These are phyloP conservation scores for Tetramorium parvispinum DNA, from an alignment of 1,140 invertebrate species.

Conservation along the genomic window DNA sequence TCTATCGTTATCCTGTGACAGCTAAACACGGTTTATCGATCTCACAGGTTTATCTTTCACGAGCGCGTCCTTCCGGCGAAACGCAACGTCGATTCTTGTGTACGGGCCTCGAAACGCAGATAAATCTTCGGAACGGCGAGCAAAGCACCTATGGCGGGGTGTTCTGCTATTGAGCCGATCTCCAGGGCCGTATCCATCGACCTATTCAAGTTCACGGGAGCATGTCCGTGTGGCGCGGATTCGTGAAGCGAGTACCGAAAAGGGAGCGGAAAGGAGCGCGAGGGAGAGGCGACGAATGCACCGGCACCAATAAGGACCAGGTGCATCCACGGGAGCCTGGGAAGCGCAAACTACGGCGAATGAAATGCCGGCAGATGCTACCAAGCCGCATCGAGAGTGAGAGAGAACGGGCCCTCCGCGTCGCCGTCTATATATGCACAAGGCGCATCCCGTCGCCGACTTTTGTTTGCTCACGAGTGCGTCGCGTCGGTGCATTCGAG, in stretches of 20 bases:
- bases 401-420: slow-evolving; percentile 36
- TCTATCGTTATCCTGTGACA: not conserved
- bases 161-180: slow-evolving; percentile 59
- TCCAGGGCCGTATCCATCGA: slow-evolving; percentile 65
- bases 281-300: slow-evolving; percentile 69
- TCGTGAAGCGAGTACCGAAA: slow-evolving; percentile 36
- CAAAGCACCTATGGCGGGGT: slow-evolving; percentile 56
- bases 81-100: not conserved
- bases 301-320: slow-evolving; percentile 70
- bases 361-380: slow-evolving; percentile 74
- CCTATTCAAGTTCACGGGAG: slow-evolving; percentile 74
- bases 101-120: slow-evolving; percentile 46
- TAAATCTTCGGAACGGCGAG: slow-evolving; percentile 67
- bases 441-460: slow-evolving; percentile 65
- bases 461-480: slow-evolving; percentile 67
- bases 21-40: slow-evolving; percentile 4
- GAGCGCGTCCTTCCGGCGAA: not conserved
- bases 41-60: slow-evolving; percentile 34
- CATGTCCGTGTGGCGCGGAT: slow-evolving; percentile 61
- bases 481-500: slow-evolving; percentile 40
- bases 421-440: slow-evolving; percentile 72
- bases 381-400: slow-evolving; percentile 33
- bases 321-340: slow-evolving; percentile 76
- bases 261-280: slow-evolving; percentile 9
- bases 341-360: slow-evolving; percentile 76